Evolutionary conservation across 2,888 invertebrate species (phyloP), one percentile per base, ranked within the genome.

Genomic region (Brenthis hecate): DNA sequence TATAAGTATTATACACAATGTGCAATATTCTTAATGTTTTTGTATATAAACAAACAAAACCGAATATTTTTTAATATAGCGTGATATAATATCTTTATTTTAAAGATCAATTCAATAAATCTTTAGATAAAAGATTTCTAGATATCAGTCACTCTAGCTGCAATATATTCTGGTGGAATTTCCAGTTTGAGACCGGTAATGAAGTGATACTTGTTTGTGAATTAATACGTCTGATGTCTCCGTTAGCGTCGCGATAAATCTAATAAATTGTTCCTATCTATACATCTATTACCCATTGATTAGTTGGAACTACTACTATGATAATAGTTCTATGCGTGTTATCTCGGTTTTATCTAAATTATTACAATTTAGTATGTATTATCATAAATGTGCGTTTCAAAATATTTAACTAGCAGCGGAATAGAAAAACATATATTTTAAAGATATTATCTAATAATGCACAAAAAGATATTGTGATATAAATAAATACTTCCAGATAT

Each of bases 141-240:
- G 53, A 62, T 62, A 62, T 62, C 32, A 53, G 36, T 23, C 62
- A 53, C 36, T 51, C 36, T 4, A 62, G 53, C 36, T 62, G 55
- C 28, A 47, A 55, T 48, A 55, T 64, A 47, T 28, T 16, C 47
- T 55, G 47, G 65, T 57, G 13, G 53, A 48, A 66, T 16, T 60
- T 55, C 66, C 36, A 58, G 66, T 68, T 67, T 63, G 11, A 54
- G 51, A 68, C 63, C 68, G 68, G 68, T 68, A 57, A 63, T 57
- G 14, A 65, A 23, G 66, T 63, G 53, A 57, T 63, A 68, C 63
- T 57, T 47, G 63, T 68, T 64, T 63, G 32, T 63, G 56, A 68
- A 68, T 43, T 56, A 56, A 68, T 64, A 68, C 14, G 28, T 66
- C 23, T 62, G 51, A 55, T 55, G 64, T 64, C 55, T 56, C 55